Evolutionary conservation across 1,140 invertebrate species (phyloP), one percentile per base, ranked within the genome.

Genomic region (Anthonomus grandis): DNA sequence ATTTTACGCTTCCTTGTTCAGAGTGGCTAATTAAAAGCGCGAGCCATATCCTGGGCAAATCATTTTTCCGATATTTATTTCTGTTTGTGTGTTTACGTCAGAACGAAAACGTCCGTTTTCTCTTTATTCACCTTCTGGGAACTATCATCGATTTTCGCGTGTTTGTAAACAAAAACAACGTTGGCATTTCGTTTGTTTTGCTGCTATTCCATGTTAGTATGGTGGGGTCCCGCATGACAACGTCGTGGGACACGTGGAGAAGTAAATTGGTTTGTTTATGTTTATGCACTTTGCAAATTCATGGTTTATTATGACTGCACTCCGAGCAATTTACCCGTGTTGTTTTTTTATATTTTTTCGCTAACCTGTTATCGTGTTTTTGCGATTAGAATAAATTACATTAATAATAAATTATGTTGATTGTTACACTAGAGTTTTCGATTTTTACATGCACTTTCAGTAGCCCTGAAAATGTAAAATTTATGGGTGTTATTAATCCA

Each of bases 161-260:
- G 57, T 59, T 52, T 39, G 49, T 59, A 59, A 59, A 59, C 57
- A 59, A 59, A 59, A 59, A 59, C 57, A 59, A 59, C 25, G 23
- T 58, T 44, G 57, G 24, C 44, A n/a, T n/a, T n/a, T n/a, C n/a
- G n/a, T n/a, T n/a, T n/a, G 46, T 49, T 50, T 9, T 15, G 37
- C 13, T 25, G 36, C 41, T 31, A 22, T 54, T 54, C 23, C 22
- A n/a, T 21, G 19, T n/a, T n/a, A n/a, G 18, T 17, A 46, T 12
- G 17, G 21, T 12, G 17, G 21, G 10, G 38, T 18, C 19, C 9
- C n/a, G 12, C 22, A n/a, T 15, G 12, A 12, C 27, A 37, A n/a
- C 4, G 37, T 47, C n/a, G 10, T 12, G 5, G n/a, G 6, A 52
- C 56, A 50, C 56, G 48, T 51, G 47, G 25, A 47, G 25, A 42